Conservation (phyloP, 2,797 vertebrate genomes). For the Trachops cirrhosus region DNA sequence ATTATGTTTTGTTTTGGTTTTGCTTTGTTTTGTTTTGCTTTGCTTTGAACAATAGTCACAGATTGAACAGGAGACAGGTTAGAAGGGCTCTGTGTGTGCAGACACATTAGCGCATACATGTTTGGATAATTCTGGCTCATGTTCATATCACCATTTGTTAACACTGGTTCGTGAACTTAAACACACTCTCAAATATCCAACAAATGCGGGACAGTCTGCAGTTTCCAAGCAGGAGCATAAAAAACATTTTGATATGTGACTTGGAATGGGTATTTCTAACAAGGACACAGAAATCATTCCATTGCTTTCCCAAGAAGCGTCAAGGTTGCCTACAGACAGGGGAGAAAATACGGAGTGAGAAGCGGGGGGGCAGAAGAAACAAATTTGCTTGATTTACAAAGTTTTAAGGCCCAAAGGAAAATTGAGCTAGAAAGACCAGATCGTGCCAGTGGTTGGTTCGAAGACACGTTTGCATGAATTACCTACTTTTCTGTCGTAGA, state of each 20-base stretch:
- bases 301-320: neutral
- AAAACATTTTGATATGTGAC: neutral
- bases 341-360: neutral
- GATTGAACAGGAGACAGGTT: too few species aligned
- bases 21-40: neutral
- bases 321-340: neutral
- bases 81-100: fast-evolving
- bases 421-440: too few species aligned
- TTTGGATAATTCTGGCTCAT: neutral
- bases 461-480: neutral
- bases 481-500: neutral
- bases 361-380: fast-evolving
- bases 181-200: neutral
- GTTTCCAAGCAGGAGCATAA: too few species aligned
- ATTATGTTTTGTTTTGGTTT: neutral
- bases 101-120: fast-evolving
- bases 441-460: too few species aligned
- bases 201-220: too few species aligned
- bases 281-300: neutral
- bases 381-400: neutral
- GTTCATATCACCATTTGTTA: too few species aligned
- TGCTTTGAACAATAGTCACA: neutral
- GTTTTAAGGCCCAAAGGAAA: neutral
- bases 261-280: neutral
- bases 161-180: too few species aligned